Evolutionary conservation across 2,888 invertebrate species (phyloP).

Genomic region (Heliconius aoede): DNA sequence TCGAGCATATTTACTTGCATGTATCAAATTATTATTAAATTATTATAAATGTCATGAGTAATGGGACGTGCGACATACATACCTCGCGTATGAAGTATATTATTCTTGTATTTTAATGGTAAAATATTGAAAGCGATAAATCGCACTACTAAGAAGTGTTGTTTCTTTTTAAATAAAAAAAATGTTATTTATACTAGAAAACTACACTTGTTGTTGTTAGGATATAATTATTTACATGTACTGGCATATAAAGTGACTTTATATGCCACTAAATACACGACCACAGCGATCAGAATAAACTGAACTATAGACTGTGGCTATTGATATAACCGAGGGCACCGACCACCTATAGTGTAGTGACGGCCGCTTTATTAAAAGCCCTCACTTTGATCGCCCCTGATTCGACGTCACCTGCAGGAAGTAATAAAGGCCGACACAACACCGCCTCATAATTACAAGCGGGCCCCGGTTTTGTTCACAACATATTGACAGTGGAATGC

Average conservation of each 20-base stretch:
- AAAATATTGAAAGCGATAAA: no score
- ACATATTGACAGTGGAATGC: constrained; percentile 71
- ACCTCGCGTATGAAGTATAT: not conserved
- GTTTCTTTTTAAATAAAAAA: no score
- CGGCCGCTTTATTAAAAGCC: constrained; percentile 76
- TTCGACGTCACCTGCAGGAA: constrained; percentile 78
- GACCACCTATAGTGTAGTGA: constrained; percentile 33
- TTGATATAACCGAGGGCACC: constrained; percentile 23
- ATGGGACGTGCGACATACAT: constrained; percentile 21
- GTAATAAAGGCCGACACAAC: constrained; percentile 71
- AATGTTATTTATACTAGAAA: no score
- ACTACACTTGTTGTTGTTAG: no score
- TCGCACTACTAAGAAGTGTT: no score
- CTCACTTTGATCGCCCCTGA: constrained; percentile 77
- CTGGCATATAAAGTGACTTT: not conserved
- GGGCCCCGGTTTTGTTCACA: constrained; percentile 59
- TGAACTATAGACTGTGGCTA: constrained; percentile 19
- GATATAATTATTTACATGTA: no score
- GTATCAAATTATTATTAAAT: constrained; percentile 32
- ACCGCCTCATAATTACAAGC: constrained; percentile 70
- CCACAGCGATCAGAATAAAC: constrained; percentile 20
- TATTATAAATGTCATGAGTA: constrained; percentile 30
- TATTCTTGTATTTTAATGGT: no score
- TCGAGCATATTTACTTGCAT: constrained; percentile 16
- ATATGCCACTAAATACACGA: not conserved